Evolutionary conservation across 1,140 invertebrate species (phyloP), one percentile per base, ranked within the genome.

Genomic region (Oreohelix idahoensis): DNA sequence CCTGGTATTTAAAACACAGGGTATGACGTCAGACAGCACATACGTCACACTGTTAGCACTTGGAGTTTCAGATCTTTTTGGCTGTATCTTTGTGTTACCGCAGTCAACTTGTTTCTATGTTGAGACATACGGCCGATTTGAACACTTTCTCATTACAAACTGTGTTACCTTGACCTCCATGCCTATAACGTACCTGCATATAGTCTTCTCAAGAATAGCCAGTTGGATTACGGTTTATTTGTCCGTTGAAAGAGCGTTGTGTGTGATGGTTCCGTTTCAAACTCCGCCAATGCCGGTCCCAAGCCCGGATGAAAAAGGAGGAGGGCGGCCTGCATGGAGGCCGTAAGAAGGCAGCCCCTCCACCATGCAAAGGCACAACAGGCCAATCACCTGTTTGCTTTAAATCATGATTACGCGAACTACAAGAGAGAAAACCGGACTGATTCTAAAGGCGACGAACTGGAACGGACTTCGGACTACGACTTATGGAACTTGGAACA

Each of bases 221-320:
- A 20, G 45, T 38, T 79, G 76, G 76, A 32, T 63, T 26, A 79
- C 76, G 1, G 76, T 79, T 35, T 79, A 58, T 39, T 1, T 79
- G 11, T 79, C 76, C 29, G 32, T 79, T 11, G 76, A 79, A 39
- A 53, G 53, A 35, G 53, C 76, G 8, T 8, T 79, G 26, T 79
- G 49, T 79, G 76, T 79, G 4, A 4, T 79, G 13, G 1, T 63
- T 13, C 76, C 76, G 13, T 38, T 58, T 15, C 58, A 79, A 17
- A 32, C n/a, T n/a, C n/a, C n/a, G n/a, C n/a, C n/a, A n/a, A n/a
- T n/a, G n/a, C n/a, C n/a, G n/a, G n/a, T n/a, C n/a, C n/a, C n/a
- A n/a, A n/a, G n/a, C n/a, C n/a, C n/a, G n/a, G n/a, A n/a, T n/a
- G n/a, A n/a, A n/a, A n/a, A n/a, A n/a, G n/a, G n/a, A n/a, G n/a